Conservation (phyloP, 2,888 invertebrate species). For the Operophtera brumata region DNA sequence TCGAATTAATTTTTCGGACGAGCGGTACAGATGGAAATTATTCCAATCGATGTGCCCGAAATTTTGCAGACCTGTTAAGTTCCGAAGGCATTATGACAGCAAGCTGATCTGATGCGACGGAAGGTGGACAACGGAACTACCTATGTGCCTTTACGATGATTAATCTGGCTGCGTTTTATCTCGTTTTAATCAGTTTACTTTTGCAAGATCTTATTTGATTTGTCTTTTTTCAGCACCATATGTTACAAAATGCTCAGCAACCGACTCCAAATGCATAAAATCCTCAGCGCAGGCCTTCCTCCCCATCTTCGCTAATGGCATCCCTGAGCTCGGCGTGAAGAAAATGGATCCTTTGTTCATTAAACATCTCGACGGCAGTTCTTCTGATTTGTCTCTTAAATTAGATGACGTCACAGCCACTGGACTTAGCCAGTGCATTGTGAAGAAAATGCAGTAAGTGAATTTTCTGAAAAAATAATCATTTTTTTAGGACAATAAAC, state of each 20-base stretch:
- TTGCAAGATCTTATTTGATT: neutral
- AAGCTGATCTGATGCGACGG: too few species aligned
- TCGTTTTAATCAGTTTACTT: neutral
- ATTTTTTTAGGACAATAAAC: too few species aligned
- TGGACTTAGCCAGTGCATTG: constrained; percentile 47
- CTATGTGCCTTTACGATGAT: too few species aligned
- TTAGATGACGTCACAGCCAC: constrained; percentile 42
- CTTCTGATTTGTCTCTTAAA: constrained; percentile 39
- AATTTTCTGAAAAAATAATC: neutral
- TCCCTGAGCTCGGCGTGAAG: constrained; percentile 41
- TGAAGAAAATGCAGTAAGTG: constrained; percentile 53
- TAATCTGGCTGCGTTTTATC: too few species aligned
- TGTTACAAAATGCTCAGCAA: constrained; percentile 40
- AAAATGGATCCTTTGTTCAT: constrained; percentile 47
- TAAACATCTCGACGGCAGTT: constrained; percentile 45
- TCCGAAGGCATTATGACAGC: too few species aligned
- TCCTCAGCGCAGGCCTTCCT: constrained; percentile 35
- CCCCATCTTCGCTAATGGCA: constrained; percentile 34
- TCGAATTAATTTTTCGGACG: too few species aligned
- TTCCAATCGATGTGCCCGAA: too few species aligned
- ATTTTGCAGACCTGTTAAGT: too few species aligned
- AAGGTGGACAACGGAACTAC: too few species aligned
- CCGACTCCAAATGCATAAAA: constrained; percentile 41
- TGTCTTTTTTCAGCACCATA: constrained; percentile 36
- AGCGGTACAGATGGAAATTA: too few species aligned